Evolutionary conservation across 2,888 invertebrate species (phyloP).

Genomic region (Folsomia candida): DNA sequence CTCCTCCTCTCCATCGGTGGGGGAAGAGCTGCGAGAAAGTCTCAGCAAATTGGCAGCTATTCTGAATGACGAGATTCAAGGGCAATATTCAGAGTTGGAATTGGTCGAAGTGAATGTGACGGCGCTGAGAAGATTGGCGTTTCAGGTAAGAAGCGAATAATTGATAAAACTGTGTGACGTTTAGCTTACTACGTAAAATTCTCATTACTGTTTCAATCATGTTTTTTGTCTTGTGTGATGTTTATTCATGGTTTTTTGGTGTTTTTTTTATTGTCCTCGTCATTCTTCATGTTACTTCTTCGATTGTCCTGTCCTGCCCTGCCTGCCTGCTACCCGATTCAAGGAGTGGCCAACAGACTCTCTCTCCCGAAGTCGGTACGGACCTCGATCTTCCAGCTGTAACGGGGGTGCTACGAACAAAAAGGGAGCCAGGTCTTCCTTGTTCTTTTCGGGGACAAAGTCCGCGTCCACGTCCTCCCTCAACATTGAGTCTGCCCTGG

Average conservation of each 20-base stretch:
- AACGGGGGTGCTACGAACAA: too few relatives aligned
- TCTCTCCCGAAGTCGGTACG: background rate
- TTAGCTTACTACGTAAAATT: too few relatives aligned
- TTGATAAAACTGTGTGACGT: background rate
- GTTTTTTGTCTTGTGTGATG: background rate
- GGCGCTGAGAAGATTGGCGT: slow-evolving; percentile 52
- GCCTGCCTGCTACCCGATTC: too few relatives aligned
- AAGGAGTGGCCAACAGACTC: background rate
- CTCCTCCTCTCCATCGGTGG: background rate
- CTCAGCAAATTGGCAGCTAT: slow-evolving; percentile 29
- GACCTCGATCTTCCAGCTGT: too few relatives aligned
- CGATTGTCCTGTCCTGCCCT: too few relatives aligned
- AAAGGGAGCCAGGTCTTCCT: too few relatives aligned
- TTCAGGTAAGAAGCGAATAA: slow-evolving; percentile 55
- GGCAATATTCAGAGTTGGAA: slow-evolving; percentile 56
- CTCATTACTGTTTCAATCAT: background rate
- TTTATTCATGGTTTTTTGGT: background rate
- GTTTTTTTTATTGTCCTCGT: too few relatives aligned
- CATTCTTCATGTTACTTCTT: too few relatives aligned
- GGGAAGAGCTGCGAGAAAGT: slow-evolving; percentile 30
- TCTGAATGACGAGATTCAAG: slow-evolving; percentile 55
- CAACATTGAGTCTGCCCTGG: slow-evolving; percentile 58
- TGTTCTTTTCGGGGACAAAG: too few relatives aligned
- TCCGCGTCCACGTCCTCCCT: slow-evolving; percentile 53
- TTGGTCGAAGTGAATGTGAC: slow-evolving; percentile 54